These are phyloP conservation scores for Rugalucina vietnamica DNA, from an alignment of 2,888 invertebrate genomes.

Conservation along the genomic window DNA sequence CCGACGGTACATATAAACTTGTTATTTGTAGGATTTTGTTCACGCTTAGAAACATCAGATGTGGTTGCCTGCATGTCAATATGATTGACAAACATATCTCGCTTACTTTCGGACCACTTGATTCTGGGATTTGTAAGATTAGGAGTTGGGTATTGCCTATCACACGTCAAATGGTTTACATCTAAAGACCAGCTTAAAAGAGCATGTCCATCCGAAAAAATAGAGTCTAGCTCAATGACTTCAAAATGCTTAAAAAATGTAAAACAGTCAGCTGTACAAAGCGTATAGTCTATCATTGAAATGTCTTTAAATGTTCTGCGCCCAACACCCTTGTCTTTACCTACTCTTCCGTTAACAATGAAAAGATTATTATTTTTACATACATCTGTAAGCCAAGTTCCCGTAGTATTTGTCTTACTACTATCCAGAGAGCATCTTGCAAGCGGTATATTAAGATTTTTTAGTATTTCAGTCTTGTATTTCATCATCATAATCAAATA, in stretches of 20 bases:
- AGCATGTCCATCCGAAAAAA: background rate
- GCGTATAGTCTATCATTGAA: background rate
- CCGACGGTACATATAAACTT: too few species aligned
- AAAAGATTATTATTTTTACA: conserved; percentile 14
- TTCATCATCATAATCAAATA: background rate
- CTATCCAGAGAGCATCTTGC: background rate
- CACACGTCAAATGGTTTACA: too few species aligned
- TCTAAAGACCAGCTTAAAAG: background rate
- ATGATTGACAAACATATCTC: too few species aligned
- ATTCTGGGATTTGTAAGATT: too few species aligned
- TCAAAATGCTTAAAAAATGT: background rate
- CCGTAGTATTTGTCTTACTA: background rate
- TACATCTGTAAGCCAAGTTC: background rate
- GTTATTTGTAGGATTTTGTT: too few species aligned
- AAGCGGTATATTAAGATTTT: background rate
- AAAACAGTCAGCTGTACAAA: background rate
- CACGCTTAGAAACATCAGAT: too few species aligned
- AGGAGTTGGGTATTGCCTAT: too few species aligned
- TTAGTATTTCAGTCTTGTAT: background rate
- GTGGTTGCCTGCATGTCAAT: too few species aligned
- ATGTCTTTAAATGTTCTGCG: background rate
- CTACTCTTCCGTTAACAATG: background rate
- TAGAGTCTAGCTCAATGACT: background rate
- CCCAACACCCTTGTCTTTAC: background rate
- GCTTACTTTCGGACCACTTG: too few species aligned